phyloP scores from a whole-genome alignment of 2,113 vertebrate species.

The Gambusia affinis region DNA sequence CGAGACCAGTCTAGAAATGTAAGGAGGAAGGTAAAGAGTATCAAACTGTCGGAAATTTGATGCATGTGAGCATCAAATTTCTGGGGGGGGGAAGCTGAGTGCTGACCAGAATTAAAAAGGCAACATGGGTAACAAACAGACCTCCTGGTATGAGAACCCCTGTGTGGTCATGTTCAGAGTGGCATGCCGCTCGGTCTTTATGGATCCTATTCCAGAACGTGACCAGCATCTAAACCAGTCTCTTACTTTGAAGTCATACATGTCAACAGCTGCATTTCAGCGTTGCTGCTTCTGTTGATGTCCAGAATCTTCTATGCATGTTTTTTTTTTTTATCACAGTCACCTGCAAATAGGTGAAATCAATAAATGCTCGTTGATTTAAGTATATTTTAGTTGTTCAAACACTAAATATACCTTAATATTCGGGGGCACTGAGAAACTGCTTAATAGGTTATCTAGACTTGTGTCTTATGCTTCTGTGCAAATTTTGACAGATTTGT shows the following conservation, averaged over 20 bases:
- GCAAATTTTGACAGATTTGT: no score
- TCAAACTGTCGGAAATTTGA: slow-evolving; percentile 57
- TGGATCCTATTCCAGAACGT: slow-evolving; percentile 51
- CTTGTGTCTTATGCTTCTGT: no score
- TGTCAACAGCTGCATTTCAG: not conserved
- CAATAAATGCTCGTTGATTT: no score
- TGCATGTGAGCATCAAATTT: slow-evolving; percentile 28
- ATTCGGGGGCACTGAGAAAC: no score
- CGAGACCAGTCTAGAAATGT: slow-evolving; percentile 48
- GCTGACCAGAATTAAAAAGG: slow-evolving; percentile 20
- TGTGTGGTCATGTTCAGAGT: slow-evolving; percentile 57
- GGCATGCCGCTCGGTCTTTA: slow-evolving; percentile 59
- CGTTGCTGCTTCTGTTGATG: not conserved
- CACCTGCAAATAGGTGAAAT: no score
- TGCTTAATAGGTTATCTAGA: no score
- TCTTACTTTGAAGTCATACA: not conserved
- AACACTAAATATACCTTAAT: no score
- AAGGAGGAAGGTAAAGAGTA: slow-evolving; percentile 13
- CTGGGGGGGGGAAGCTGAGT: slow-evolving; percentile 13
- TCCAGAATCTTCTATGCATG: no score
- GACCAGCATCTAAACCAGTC: slow-evolving; percentile 12
- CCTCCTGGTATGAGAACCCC: slow-evolving; percentile 46
- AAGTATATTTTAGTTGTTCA: no score
- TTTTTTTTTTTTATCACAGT: no score
- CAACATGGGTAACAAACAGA: slow-evolving; percentile 24